Evolutionary conservation across 2,888 invertebrate species (phyloP).

Genomic region (Nomada ruficornis): DNA sequence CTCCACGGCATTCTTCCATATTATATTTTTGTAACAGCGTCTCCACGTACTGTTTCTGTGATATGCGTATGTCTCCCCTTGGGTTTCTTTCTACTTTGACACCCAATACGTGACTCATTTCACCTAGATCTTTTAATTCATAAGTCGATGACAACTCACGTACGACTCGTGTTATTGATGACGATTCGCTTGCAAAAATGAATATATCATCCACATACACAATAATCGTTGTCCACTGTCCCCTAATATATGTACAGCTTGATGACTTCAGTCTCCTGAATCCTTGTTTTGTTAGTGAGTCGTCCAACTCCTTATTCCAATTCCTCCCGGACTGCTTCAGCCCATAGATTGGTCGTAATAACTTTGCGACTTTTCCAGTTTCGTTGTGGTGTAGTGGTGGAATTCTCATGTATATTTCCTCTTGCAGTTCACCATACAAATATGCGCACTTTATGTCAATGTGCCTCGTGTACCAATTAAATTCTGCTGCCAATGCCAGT

Average conservation of each 20-base stretch:
- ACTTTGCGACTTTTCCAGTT: background rate
- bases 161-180: too few species aligned
- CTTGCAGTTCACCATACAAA: conserved; percentile 6
- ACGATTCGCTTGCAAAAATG: too few species aligned
- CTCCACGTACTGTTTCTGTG: too few species aligned
- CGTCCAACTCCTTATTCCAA: background rate
- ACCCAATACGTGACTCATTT: too few species aligned
- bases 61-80: too few species aligned
- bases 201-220: too few species aligned
- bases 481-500: background rate
- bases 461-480: background rate
- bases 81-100: too few species aligned
- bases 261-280: background rate
- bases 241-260: too few species aligned
- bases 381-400: background rate
- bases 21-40: background rate
- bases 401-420: conserved; percentile 12
- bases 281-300: background rate
- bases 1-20: too few species aligned
- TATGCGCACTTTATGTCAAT: conserved; percentile 25
- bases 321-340: background rate
- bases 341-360: conserved; percentile 1
- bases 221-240: too few species aligned
- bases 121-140: too few species aligned
- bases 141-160: too few species aligned